Evolutionary conservation across 1,140 invertebrate genomes (phyloP).

Genomic region (Bombus balteatus): DNA sequence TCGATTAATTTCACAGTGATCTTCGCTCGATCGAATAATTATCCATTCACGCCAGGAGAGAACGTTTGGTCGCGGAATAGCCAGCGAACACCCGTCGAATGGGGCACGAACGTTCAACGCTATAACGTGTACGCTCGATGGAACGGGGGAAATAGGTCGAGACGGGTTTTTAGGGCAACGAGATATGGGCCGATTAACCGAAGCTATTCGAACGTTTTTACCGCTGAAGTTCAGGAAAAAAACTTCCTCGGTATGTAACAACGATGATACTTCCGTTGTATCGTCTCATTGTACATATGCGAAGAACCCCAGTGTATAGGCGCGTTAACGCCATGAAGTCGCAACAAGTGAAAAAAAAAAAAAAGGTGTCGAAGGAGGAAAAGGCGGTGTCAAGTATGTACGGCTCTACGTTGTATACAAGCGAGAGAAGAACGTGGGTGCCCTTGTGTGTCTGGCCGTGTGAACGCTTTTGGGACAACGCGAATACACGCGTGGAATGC

Average conservation of each 20-base stretch:
- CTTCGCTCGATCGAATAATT: constrained; percentile 7
- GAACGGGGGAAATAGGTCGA: constrained; percentile 22
- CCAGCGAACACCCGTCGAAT: background rate
- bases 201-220: background rate
- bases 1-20: background rate
- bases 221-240: background rate
- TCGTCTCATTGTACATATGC: fast-evolving
- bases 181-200: background rate
- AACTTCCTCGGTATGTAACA: background rate
- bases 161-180: constrained; percentile 2
- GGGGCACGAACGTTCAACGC: background rate
- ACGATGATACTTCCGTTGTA: too few species aligned
- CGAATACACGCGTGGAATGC: constrained; percentile 29
- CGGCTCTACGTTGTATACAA: background rate
- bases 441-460: constrained; percentile 2
- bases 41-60: background rate
- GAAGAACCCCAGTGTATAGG: too few species aligned
- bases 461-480: constrained; percentile 46
- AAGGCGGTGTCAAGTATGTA: background rate
- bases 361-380: background rate
- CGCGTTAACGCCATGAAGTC: background rate
- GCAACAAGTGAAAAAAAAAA: background rate
- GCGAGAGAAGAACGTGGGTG: background rate
- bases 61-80: background rate
- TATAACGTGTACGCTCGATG: background rate